Conservation (phyloP, 2,113 vertebrate genomes). For the Prionailurus bengalensis region DNA sequence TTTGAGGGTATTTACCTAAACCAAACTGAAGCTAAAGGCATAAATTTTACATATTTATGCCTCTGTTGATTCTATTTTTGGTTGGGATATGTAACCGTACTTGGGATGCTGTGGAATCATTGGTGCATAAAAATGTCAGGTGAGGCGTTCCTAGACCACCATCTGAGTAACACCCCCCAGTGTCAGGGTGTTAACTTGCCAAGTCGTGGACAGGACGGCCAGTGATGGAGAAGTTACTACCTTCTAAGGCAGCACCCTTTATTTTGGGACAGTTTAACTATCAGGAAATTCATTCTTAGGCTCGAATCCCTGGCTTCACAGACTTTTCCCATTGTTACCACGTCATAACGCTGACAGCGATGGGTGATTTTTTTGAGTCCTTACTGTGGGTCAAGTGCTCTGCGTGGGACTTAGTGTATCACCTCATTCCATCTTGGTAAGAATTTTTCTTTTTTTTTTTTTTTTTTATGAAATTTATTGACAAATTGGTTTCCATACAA, state of each 20-base stretch:
- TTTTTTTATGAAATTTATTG: too few relatives aligned
- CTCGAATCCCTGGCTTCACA: not conserved
- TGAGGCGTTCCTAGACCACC: not conserved
- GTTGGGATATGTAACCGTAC: not conserved
- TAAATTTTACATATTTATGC: not conserved
- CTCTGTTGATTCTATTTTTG: not conserved
- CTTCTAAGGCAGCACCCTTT: not conserved
- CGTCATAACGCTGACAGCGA: too few relatives aligned
- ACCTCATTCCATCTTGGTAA: not conserved
- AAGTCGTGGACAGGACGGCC: too few relatives aligned
- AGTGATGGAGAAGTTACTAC: not conserved
- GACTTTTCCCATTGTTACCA: not conserved
- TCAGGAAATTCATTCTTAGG: not conserved
- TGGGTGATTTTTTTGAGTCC: not conserved
- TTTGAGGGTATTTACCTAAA: not conserved
- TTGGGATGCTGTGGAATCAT: not conserved
- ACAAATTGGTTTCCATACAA: too few relatives aligned
- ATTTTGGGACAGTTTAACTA: not conserved
- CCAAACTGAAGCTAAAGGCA: not conserved
- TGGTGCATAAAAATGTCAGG: not conserved
- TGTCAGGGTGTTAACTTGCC: not conserved
- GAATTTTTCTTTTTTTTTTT: not conserved
- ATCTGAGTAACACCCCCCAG: not conserved
- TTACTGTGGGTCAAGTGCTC: not conserved
- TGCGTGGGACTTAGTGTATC: not conserved